Evolutionary conservation across 2,888 invertebrate genomes (phyloP).

Genomic region (Diplazon laetatorius): DNA sequence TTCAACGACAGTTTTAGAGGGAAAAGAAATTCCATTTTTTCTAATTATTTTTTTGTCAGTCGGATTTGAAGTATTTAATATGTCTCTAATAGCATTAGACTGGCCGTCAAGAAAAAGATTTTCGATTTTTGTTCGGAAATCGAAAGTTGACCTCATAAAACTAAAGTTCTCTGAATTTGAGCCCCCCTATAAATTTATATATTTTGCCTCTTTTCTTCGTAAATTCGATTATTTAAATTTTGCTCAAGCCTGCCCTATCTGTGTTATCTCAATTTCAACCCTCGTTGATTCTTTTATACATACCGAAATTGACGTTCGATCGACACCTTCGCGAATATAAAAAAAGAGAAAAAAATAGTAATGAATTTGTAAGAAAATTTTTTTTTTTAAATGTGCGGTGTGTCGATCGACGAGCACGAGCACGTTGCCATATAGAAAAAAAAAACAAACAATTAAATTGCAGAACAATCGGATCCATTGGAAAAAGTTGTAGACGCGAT

Average conservation of each 20-base stretch:
- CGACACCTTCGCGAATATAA: constrained; percentile 1
- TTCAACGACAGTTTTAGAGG: neutral
- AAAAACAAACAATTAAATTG: constrained; percentile 78
- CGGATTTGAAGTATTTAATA: too few species aligned
- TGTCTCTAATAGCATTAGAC: too few species aligned
- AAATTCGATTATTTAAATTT: neutral
- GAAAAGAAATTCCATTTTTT: neutral
- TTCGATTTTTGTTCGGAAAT: too few species aligned
- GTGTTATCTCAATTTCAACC: constrained; percentile 12
- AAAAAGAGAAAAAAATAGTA: neutral
- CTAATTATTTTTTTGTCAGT: too few species aligned
- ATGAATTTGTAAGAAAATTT: too few species aligned
- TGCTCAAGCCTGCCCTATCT: constrained; percentile 1
- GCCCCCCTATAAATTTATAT: too few species aligned
- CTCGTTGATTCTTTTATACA: constrained; percentile 29
- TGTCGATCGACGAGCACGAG: constrained; percentile 11
- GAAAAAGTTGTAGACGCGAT: constrained; percentile 79
- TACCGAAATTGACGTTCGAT: constrained; percentile 4
- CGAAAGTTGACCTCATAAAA: too few species aligned
- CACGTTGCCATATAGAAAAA: constrained; percentile 64
- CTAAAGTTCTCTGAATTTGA: too few species aligned
- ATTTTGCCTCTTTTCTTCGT: too few species aligned
- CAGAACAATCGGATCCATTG: constrained; percentile 80
- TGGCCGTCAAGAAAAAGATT: too few species aligned
- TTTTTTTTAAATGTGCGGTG: constrained; percentile 18